Base-by-base conservation (phyloP, 2,113 vertebrate species). In the Melanostigma gelatinosum region DNA sequence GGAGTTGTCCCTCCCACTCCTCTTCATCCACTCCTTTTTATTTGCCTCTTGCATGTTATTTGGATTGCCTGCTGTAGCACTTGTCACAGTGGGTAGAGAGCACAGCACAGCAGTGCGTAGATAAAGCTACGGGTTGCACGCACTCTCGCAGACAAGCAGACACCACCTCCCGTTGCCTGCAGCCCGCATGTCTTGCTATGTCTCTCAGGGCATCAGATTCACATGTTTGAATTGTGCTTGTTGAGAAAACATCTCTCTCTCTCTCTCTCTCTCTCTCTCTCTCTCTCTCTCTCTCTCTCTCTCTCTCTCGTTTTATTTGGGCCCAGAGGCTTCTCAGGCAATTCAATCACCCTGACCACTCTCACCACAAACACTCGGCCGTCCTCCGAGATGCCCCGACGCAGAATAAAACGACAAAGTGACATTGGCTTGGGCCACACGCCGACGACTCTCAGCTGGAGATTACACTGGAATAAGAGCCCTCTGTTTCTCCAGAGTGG, bases 171-270 rank as follows among this genome's bases (percentile, higher is more conserved):
- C 29, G 44, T 50, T 18, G 78, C 87, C 80, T 66, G 24, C 73
- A 79, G 66, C 69, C 54, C 20, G 7, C 57, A 67, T 75, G 75
- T 87, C 78, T 77, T 76, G 42, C 61, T 80, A 38, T 69, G 77
- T 78, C 70, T 84, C 85, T 85, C 79, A 74, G 70, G 85, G 78
- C 88, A 86, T 92, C 84, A 81, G 87, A 91, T 89, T 87, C 90
- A 78, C 80, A 77, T 86, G 84, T 91, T 85, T 82, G 80, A 89
- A 78, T 69, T 80, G 79, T 40, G 38, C 75, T 89, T 79, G 80
- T 85, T 86, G 85, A 48, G 79, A 89, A 80, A 79, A 90, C 87
- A 4, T 20, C 18, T 20, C 48, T 50, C 48, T 84, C 69, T 80
- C 84, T 63, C 34, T 36, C 20, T 40, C 61, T 36, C 60, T 22